Base-by-base conservation (phyloP, 64 coral and sea anemone genomes). In the Montipora foliosa region DNA sequence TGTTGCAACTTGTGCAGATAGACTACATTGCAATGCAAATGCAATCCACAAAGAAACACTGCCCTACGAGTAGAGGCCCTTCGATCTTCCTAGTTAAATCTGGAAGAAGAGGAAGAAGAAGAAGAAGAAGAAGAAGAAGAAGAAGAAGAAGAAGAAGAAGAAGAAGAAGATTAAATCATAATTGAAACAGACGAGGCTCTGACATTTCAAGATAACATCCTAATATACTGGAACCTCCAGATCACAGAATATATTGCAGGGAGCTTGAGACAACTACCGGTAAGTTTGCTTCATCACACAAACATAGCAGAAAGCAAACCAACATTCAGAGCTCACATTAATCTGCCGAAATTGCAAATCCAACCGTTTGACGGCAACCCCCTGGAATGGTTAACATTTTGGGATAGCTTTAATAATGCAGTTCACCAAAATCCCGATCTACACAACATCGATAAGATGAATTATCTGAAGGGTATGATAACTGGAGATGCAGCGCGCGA, bases 351-450 rank as follows among this genome's bases (percentile, higher is more conserved):
- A 49, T 24, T 79, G 29, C 88, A 88, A 45, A 92, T 92, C 69
- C 90, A 84, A 84, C 79, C 79, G 20, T 92, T 53, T 67, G 70
- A 92, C 79, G 64, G 79, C 15, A 92, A 92, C 79, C 44, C 79
- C 17, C 90, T 83, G 52, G 79, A 92, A 92, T 75, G 47, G 64
- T 67, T 84, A 70, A 83, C 90, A 75, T 72, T 91, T 79, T 91
- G 89, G 78, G 78, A 83, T 48, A 91, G 89, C 89, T 82, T 68
- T 72, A 80, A 61, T 37, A 92, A 84, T 75, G 90, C 90, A 75
- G 90, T 92, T 61, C 78, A 83, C 90, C 17, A 75, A 49, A 83
- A 83, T 92, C 90, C 45, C 52, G 64, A 80, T 71, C 67, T 91
- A 49, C 29, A 75, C 57, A 91, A 81, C 47, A 78, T 70, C 77